phyloP scores from a whole-genome alignment of 2,113 vertebrate genomes.

The Erpornis zantholeuca region DNA sequence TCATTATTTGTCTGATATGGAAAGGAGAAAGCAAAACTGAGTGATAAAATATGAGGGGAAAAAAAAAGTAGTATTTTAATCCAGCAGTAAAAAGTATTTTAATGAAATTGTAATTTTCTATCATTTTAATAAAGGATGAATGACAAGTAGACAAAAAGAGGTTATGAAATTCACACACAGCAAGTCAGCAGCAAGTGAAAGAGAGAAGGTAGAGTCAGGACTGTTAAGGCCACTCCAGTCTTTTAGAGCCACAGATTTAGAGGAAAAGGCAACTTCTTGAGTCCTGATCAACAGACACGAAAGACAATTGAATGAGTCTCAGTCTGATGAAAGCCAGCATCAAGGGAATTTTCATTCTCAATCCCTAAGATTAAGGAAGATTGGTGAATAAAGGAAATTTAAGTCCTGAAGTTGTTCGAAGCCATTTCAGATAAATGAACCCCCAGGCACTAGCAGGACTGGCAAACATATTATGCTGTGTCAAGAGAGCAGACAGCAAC shows the following conservation, averaged over 20 bases:
- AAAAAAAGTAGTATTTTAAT: not conserved
- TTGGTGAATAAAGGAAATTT: not conserved
- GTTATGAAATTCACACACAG: not conserved
- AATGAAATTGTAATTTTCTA: not conserved
- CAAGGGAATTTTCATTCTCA: not conserved
- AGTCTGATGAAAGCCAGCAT: not conserved
- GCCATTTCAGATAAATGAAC: not conserved
- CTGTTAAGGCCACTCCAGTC: not conserved
- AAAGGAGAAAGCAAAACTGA: not conserved
- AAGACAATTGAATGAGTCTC: slow-evolving; percentile 8
- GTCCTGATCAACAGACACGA: not conserved
- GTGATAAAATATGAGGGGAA: not conserved
- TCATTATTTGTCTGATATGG: not conserved
- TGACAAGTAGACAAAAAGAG: not conserved
- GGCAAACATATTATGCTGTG: not conserved
- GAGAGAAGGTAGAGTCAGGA: not conserved
- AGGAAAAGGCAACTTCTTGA: slow-evolving; percentile 1
- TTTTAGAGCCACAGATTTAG: not conserved
- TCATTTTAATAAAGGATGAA: not conserved
- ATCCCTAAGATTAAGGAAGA: slow-evolving; percentile 26
- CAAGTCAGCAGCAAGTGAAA: not conserved
- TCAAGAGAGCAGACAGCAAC: not conserved
- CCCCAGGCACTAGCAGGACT: not conserved
- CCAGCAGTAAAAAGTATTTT: not conserved
- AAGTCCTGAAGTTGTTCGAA: not conserved